Evolutionary conservation across 2,888 invertebrate genomes (phyloP).

Genomic region (Hydrotaea cyrtoneurina): DNA sequence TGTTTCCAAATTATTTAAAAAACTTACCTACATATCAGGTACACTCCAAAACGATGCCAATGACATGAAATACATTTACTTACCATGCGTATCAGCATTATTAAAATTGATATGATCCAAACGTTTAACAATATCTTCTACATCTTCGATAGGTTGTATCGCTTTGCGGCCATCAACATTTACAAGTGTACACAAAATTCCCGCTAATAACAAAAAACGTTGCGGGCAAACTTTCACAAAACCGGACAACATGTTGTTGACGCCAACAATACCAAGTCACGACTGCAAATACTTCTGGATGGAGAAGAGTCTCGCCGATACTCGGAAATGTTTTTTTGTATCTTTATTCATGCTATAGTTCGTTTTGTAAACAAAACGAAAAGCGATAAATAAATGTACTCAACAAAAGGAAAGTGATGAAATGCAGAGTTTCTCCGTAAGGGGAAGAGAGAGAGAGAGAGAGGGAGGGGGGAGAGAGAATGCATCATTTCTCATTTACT

Average conservation of each 20-base stretch:
- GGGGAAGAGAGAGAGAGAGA: no score
- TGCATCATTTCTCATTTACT: no score
- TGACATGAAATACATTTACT: background rate
- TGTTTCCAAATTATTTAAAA: no score
- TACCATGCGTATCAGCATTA: constrained; percentile 61
- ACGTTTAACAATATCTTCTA: constrained; percentile 71
- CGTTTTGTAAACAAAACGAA: background rate
- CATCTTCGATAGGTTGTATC: constrained; percentile 69
- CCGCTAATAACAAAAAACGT: background rate
- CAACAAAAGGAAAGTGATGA: background rate
- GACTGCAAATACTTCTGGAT: constrained; percentile 12
- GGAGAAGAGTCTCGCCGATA: background rate
- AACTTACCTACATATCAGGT: no score
- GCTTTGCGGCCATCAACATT: constrained; percentile 68
- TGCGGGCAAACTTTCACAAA: constrained; percentile 34
- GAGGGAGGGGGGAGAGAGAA: no score
- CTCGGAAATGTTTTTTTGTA: background rate
- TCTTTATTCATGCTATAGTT: background rate
- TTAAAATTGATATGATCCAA: constrained; percentile 65
- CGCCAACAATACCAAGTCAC: background rate
- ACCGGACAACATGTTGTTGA: constrained; percentile 30
- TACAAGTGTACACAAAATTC: background rate
- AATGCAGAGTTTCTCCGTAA: background rate
- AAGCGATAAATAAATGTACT: background rate
- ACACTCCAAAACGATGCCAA: no score